A percentile compares a stretch with the other conserved stretches of the same genome.
Conservation (phyloP, 1,140 invertebrate genomes). For the Scaptomyza hsui region DNA sequence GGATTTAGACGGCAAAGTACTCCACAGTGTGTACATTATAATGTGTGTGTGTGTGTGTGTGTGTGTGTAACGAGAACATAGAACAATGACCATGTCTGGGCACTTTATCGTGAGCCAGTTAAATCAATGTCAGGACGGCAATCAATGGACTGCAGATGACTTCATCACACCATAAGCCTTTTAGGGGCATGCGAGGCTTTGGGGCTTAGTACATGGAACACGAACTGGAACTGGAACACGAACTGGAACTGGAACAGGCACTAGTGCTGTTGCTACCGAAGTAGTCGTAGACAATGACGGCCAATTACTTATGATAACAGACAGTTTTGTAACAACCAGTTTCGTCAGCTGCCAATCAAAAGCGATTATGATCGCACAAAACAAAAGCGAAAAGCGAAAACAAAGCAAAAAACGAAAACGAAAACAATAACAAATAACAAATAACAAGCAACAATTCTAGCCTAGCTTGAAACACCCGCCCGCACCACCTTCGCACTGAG, state of each 20-base stretch:
- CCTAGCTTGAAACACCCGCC: not conserved
- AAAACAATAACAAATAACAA: not conserved
- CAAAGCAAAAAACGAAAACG: not conserved
- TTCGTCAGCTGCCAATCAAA: conserved; percentile 23
- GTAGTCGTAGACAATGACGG: conserved; percentile 4
- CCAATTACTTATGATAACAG: conserved; percentile 28
- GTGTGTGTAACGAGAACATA: not conserved
- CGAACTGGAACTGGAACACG: not conserved
- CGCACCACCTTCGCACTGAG: not conserved
- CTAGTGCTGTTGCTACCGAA: not conserved
- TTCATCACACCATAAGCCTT: conserved; percentile 24
- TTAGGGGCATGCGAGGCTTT: conserved; percentile 13
- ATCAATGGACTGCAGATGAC: conserved; percentile 22
- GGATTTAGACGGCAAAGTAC: conserved; percentile 2
- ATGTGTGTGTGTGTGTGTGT: not conserved
- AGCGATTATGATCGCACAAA: not conserved
- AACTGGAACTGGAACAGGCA: not conserved
- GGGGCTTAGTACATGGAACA: not conserved
- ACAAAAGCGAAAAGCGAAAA: not conserved
- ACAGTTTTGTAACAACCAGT: conserved; percentile 27
- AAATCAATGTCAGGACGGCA: conserved; percentile 29
- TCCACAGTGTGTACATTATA: not conserved
- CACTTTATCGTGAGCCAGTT: conserved; percentile 16
- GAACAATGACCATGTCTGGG: conserved; percentile 11
- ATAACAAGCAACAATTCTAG: not conserved